Evolutionary conservation across 2,113 vertebrate genomes (phyloP).

Genomic region (Notothenia coriiceps): DNA sequence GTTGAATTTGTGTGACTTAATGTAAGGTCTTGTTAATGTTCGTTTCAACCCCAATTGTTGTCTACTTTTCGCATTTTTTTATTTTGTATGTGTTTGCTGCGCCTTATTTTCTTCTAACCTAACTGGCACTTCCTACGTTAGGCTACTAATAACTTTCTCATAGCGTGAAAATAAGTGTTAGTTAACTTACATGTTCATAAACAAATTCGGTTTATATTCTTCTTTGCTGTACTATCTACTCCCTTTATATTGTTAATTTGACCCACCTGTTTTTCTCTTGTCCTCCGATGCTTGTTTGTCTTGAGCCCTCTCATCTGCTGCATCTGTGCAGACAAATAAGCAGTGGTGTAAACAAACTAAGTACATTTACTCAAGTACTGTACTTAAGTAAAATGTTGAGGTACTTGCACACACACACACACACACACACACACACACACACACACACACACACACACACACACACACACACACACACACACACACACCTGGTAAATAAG

Average conservation of each 20-base stretch:
- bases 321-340: slow-evolving; percentile 34
- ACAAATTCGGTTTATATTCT: neutral
- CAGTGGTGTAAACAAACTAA: neutral
- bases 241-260: neutral
- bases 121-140: too few relatives aligned
- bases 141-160: too few relatives aligned
- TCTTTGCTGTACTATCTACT: too few relatives aligned
- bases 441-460: neutral
- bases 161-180: neutral
- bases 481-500: neutral
- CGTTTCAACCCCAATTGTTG: too few relatives aligned
- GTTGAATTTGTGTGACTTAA: too few relatives aligned
- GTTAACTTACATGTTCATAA: neutral
- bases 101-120: too few relatives aligned
- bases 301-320: slow-evolving; percentile 25
- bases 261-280: slow-evolving; percentile 65
- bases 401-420: neutral
- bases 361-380: too few relatives aligned
- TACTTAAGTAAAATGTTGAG: too few relatives aligned
- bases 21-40: neutral
- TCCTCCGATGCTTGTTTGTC: slow-evolving; percentile 44
- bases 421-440: neutral
- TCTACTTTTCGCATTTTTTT: too few relatives aligned
- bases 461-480: slow-evolving; percentile 3
- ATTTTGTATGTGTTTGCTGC: too few relatives aligned